Evolutionary conservation across 2,888 invertebrate species (phyloP), one percentile per base, ranked within the genome.

Genomic region (Lasioglossum villosulum): DNA sequence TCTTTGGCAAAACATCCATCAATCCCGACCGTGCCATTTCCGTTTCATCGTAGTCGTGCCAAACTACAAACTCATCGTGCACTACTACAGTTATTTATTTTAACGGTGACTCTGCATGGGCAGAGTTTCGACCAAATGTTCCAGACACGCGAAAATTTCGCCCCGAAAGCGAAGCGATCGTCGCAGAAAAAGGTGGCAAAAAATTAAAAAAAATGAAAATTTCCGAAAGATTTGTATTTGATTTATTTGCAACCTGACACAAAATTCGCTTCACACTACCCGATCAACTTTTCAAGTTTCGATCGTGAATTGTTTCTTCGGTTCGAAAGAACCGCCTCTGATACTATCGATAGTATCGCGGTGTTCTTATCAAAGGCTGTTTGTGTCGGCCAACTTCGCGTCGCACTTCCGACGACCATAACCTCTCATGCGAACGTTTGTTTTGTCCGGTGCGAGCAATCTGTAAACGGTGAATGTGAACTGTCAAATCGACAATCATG

Each of bases 81-180:
- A 16, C 27, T 72, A 48, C 16, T 70, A 16, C 48, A n/a, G 6
- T 27, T 82, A 72, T 83, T 83, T 82, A 82, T 83, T 83, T 76
- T 72, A 81, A 48, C n/a, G 19, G 12, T 74, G 68, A 74, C 68
- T 42, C 39, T 80, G 14, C 27, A 37, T 16, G 30, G 45, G 6
- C 14, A 30, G 39, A 19, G 63, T 30, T 30, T n/a, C 45, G 8
- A 74, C 4, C 37, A 48, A n/a, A 23, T 66, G 23, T 48, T 74
- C 30, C 56, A 48, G n/a, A 63, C 30, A 63, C 16, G 63, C 27
- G 30, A 30, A 63, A 34, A 37, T 16, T 19, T 72, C 34, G 16
- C 14, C 8, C 12, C 8, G 52, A 63, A n/a, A 34, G 34, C 4
- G n/a, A 39, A 5, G 10, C 27, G 6, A 37, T 14, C 23, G 19